Conservation (phyloP, 2,113 vertebrate genomes). For the Calidris pugnax region DNA sequence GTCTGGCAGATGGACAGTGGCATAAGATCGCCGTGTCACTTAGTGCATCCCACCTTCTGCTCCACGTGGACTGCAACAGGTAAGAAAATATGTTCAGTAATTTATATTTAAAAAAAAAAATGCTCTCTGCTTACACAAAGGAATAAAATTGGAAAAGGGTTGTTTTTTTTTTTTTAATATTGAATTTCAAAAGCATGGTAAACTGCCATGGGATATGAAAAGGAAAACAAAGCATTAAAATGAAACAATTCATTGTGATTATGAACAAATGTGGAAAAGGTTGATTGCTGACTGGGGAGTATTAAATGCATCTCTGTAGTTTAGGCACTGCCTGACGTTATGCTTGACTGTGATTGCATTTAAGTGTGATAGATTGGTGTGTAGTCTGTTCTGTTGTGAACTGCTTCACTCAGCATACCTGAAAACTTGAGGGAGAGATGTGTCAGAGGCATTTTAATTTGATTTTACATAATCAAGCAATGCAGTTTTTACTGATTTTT, state of each 20-base stretch:
- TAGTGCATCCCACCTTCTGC: conserved; percentile 88
- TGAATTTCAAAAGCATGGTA: not conserved
- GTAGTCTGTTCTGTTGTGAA: conserved; percentile 26
- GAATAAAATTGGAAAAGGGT: not conserved
- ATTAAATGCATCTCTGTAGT: conserved; percentile 55
- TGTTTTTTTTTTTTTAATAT: not conserved
- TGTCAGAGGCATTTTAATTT: conserved; percentile 33
- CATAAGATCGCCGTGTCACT: conserved; percentile 88
- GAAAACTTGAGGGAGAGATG: not conserved
- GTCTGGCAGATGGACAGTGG: conserved; percentile 92
- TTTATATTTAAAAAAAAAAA: not conserved
- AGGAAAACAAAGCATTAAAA: conserved; percentile 69
- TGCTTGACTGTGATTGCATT: conserved; percentile 57
- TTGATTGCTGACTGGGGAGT: conserved; percentile 72
- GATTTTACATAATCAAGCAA: conserved; percentile 33
- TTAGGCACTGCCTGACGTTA: conserved; percentile 33
- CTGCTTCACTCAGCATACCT: conserved; percentile 2
- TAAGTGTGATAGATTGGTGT: conserved; percentile 57
- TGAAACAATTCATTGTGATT: conserved; percentile 56
- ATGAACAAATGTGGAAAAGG: conserved; percentile 65
- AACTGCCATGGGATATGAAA: not conserved
- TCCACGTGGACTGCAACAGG: conserved; percentile 95
- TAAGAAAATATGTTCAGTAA: conserved; percentile 45
- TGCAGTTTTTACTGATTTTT: not conserved
- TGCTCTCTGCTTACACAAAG: not conserved